A percentile compares a stretch with the other conserved stretches of the same genome.
phyloP scores from a whole-genome alignment of 2,888 invertebrate species.

The Saturnia pavonia region DNA sequence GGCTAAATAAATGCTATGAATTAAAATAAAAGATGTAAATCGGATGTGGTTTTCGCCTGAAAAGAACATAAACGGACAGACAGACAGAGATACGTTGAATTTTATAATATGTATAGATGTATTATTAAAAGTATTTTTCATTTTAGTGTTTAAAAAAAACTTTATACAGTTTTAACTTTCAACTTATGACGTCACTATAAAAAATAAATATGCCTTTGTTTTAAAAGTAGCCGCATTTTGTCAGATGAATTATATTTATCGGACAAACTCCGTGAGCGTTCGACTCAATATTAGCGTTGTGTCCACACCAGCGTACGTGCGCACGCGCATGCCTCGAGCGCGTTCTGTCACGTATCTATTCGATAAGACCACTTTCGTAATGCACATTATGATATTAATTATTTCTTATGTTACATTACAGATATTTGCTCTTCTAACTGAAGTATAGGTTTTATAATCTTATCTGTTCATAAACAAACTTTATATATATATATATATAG shows the following conservation, averaged over 20 bases:
- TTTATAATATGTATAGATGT: too few relatives aligned
- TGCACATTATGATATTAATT: constrained; percentile 4
- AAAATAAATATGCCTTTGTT: too few relatives aligned
- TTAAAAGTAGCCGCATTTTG: neutral
- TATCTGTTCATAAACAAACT: neutral
- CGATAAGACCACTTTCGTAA: constrained; percentile 14
- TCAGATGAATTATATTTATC: neutral
- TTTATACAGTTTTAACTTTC: too few relatives aligned
- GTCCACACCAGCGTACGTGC: constrained; percentile 12
- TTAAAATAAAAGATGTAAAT: too few relatives aligned
- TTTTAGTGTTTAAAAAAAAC: too few relatives aligned
- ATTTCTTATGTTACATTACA: neutral
- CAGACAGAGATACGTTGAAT: too few relatives aligned
- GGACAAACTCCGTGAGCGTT: neutral
- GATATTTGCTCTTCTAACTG: neutral
- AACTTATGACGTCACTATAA: neutral
- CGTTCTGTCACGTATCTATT: constrained; percentile 1
- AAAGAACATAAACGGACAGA: too few relatives aligned
- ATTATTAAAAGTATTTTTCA: too few relatives aligned
- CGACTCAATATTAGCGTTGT: constrained; percentile 3
- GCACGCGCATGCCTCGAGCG: neutral
- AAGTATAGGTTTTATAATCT: neutral
- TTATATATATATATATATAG: too few relatives aligned
- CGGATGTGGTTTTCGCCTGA: too few relatives aligned
- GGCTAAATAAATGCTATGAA: too few relatives aligned